These are phyloP conservation scores for Seriola dumerili DNA, from an alignment of 2,113 vertebrate species.

Conservation along the genomic window DNA sequence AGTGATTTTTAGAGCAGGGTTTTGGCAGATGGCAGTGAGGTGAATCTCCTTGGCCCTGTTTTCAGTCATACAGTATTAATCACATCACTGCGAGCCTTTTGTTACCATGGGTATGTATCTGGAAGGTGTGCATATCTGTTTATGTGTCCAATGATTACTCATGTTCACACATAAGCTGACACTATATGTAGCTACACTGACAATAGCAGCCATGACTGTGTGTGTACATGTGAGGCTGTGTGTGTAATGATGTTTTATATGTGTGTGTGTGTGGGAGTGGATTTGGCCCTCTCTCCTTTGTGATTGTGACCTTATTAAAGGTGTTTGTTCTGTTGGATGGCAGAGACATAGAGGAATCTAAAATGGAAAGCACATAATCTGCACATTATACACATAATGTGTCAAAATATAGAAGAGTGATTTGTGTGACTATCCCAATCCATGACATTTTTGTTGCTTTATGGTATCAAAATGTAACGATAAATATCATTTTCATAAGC, in stretches of 20 bases:
- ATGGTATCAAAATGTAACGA: constrained; percentile 66
- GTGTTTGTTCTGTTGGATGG: constrained; percentile 70
- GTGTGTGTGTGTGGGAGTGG: constrained; percentile 80
- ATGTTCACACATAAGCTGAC: constrained; percentile 66
- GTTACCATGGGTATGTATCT: constrained; percentile 41
- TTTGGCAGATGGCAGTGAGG: constrained; percentile 55
- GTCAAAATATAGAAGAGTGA: constrained; percentile 76
- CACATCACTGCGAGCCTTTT: constrained; percentile 63
- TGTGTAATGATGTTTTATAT: constrained; percentile 47
- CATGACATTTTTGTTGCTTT: constrained; percentile 68
- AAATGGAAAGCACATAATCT: constrained; percentile 75
- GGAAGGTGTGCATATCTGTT: constrained; percentile 51
- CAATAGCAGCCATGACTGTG: constrained; percentile 53
- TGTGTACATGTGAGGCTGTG: constrained; percentile 36
- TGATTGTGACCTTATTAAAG: constrained; percentile 87
- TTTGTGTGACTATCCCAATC: constrained; percentile 63
- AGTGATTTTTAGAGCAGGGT: constrained; percentile 72
- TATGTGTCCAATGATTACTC: constrained; percentile 63
- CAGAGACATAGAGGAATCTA: constrained; percentile 64
- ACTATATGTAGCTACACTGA: constrained; percentile 68
- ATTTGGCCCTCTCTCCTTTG: constrained; percentile 91
- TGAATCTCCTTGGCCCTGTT: constrained; percentile 46
- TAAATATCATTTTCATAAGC: constrained; percentile 73
- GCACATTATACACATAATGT: constrained; percentile 75
- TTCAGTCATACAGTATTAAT: constrained; percentile 84